Conservation (phyloP, 2,888 invertebrate species). For the Troides oblongomaculatus region DNA sequence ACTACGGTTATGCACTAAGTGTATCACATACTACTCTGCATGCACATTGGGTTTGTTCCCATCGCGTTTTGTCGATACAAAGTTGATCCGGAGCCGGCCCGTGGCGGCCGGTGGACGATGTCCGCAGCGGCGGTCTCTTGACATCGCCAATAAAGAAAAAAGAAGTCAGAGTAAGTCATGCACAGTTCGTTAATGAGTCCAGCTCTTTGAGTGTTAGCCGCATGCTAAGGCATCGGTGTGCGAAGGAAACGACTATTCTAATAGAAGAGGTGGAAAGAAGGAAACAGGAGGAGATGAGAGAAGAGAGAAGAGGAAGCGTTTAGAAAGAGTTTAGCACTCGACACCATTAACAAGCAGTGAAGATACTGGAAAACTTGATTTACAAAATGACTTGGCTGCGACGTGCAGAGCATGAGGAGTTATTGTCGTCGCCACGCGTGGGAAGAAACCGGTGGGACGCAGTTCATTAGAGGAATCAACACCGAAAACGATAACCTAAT, state of each 20-base stretch:
- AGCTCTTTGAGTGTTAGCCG: conserved; percentile 15
- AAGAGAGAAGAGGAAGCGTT: conserved; percentile 15
- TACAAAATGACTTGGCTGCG: neutral
- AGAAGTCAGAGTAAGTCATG: no score
- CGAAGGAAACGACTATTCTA: conserved; percentile 17
- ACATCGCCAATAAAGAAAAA: no score
- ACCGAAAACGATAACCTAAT: conserved; percentile 76
- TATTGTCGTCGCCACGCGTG: conserved; percentile 46
- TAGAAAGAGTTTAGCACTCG: conserved; percentile 6
- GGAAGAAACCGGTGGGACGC: conserved; percentile 62
- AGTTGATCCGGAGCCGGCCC: no score
- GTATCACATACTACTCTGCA: conserved; percentile 77
- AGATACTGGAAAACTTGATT: conserved; percentile 6
- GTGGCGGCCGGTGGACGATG: no score
- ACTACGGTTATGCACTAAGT: conserved; percentile 67
- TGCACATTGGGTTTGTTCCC: conserved; percentile 57
- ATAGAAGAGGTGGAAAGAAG: conserved; percentile 17
- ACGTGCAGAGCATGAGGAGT: conserved; percentile 18
- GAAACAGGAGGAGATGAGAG: conserved; percentile 3
- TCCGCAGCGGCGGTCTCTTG: no score
- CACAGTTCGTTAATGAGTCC: no score
- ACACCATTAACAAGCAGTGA: conserved; percentile 8
- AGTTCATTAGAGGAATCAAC: conserved; percentile 74
- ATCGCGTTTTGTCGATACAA: conserved; percentile 42
- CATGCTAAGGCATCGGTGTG: neutral